Evolutionary conservation across 2,113 vertebrate species (phyloP).

Genomic region (Rhodinocichla rosea): DNA sequence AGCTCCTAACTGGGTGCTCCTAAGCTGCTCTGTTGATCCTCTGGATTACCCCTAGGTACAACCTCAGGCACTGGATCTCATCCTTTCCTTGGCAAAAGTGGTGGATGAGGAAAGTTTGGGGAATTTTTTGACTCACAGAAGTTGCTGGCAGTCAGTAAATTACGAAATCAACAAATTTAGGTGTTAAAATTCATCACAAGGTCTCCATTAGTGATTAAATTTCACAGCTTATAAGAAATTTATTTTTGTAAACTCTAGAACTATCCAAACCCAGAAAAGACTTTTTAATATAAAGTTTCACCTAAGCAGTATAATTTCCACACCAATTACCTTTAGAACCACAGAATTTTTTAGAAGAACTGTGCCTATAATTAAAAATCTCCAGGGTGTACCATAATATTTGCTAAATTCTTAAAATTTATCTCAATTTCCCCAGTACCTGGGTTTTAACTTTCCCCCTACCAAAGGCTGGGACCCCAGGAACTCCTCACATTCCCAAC

Average conservation of each 20-base stretch:
- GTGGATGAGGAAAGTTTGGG: background rate
- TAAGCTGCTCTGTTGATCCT: background rate
- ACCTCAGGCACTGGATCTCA: background rate
- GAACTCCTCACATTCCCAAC: background rate
- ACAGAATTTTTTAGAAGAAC: background rate
- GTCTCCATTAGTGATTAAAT: background rate
- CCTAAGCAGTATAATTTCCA: background rate
- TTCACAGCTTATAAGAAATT: background rate
- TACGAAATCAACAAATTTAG: background rate
- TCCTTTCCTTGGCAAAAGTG: background rate
- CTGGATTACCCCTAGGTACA: background rate
- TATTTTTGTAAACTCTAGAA: background rate
- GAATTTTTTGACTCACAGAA: background rate
- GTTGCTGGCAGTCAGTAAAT: background rate
- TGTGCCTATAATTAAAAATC: background rate
- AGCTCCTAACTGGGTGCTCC: rapidly evolving
- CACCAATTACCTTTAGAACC: background rate
- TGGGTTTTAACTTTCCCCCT: background rate
- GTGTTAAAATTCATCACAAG: background rate
- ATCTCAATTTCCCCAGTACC: background rate
- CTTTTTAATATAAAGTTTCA: background rate
- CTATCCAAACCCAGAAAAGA: background rate
- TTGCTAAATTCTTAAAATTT: background rate
- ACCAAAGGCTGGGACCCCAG: rapidly evolving
- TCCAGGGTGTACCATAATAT: rapidly evolving